Base-by-base conservation (phyloP, 2,113 vertebrate genomes). In the Paratilapia polleni region DNA sequence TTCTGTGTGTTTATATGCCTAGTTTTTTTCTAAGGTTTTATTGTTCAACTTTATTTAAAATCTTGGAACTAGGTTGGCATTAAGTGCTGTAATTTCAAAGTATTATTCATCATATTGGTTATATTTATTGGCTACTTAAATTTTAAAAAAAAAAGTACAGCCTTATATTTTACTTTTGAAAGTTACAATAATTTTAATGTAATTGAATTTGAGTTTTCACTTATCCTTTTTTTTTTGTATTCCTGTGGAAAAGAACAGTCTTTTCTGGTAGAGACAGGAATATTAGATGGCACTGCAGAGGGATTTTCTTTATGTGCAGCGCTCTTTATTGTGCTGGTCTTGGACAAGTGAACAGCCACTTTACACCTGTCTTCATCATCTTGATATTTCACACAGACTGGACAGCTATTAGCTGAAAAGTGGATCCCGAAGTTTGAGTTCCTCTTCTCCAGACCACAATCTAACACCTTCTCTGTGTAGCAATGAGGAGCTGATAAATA, bases 401-500 rank as follows among this genome's bases (percentile, higher is more conserved):
- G 77, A 87, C 61, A 38, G 64, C 82, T 80, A 62, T 80, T 41
- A 62, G 47, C 73, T 31, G 31, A 54, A 78, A 90, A 84, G 60
- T 76, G 54, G 82, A 22, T 63, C 43, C 52, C 47, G 68, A 81
- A 82, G 87, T 80, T 88, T 54, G 43, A 17, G 19, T 64, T 77
- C 58, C 80, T 58, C 84, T 57, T 63, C 78, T 86, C 81, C 59
- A 41, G 38, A 76, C 47, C 68, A 52, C 56, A 90, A 87, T 88
- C 70, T 79, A 61, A 87, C 83, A 90, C 89, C 79, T 93, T 68
- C 47, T 80, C 68, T 17, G 78, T 84, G 83, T 84, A 58, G 79
- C 14, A 20, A 22, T 28, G 85, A 79, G 61, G 47, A 68, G 70
- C 81, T 78, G 84, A 86, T 90, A 82, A 88, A 90, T 87, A 83